These are phyloP conservation scores for Gadopsis bispinosus DNA, from an alignment of 2,797 vertebrate genomes.

Conservation along the genomic window DNA sequence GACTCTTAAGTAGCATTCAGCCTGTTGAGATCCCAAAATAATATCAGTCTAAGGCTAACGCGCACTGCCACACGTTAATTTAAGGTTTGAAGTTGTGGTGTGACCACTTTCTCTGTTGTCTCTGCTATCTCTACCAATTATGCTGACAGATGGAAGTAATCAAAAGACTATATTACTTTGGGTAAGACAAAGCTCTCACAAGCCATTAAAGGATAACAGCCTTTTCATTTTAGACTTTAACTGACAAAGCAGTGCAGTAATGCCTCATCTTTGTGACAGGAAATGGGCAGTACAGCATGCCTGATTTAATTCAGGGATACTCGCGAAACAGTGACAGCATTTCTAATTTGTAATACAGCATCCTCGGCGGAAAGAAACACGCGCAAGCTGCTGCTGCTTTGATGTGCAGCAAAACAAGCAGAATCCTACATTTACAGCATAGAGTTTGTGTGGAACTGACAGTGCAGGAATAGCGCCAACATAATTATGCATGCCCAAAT, in stretches of 20 bases:
- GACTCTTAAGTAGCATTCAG: neutral
- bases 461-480: neutral
- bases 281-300: neutral
- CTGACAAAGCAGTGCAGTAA: neutral
- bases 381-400: neutral
- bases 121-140: neutral
- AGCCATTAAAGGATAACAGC: neutral
- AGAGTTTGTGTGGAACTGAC: constrained; percentile 3
- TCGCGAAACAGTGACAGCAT: neutral
- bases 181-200: neutral
- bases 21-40: neutral
- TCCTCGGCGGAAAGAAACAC: neutral
- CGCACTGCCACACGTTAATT: neutral
- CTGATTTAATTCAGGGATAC: neutral
- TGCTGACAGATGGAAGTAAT: constrained; percentile 25
- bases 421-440: constrained; percentile 1
- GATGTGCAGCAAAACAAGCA: constrained; percentile 2
- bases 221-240: constrained; percentile 5
- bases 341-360: constrained; percentile 4
- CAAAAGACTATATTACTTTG: neutral
- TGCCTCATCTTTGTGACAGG: constrained; percentile 7
- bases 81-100: neutral
- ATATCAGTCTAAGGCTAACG: neutral
- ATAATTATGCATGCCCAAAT: constrained; percentile 13
- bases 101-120: neutral